Evolutionary conservation across 92 coral and sea anemone genomes (phyloP), one percentile per base, ranked within the genome.

Genomic region (Actinernus sp.): DNA sequence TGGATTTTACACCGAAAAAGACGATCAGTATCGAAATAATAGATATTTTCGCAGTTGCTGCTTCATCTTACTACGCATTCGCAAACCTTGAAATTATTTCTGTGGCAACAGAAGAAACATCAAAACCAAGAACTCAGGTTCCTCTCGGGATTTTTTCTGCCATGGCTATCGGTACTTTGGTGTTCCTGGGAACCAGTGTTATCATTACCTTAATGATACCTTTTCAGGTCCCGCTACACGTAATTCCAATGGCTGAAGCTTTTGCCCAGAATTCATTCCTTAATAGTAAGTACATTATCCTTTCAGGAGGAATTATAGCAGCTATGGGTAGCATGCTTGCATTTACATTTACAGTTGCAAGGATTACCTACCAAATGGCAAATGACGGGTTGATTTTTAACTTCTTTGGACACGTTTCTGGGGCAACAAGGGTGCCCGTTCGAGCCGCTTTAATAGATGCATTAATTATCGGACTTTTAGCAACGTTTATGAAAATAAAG

Each of bases 311-410:
- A 13, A 17, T 70, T 23, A 13, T 31, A 6, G 38, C 68, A 6
- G 17, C 31, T 17, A 9, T 31, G 2, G 43, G 31, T 41, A 55
- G 59, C 9, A 39, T 82, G 31, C 22, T 74, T 49, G 55, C 82
- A 9, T 21, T 50, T 12, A 18, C 31, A 18, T 27, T 55, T 8
- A 56, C 77, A 3, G 67, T 61, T 3, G 58, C 88, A 0, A 56
- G 88, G 7, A 44, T 73, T 10, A 34, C 65, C 2, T 82, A 59
- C 20, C 30, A 49, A 18, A 64, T 82, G 88, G 88, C 74, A 20
- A 31, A 19, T 28, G 88, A 82, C 17, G 76, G 83, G 4, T 64
- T 82, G 10, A 22, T 82, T 17, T 73, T 82, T 57, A 12, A n/a
- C 10, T 43, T 43, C 29, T 61, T 80, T 26, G 65, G 20, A 24